Evolutionary conservation across 2,888 invertebrate species (phyloP).

Genomic region (Isoperla grammatica): DNA sequence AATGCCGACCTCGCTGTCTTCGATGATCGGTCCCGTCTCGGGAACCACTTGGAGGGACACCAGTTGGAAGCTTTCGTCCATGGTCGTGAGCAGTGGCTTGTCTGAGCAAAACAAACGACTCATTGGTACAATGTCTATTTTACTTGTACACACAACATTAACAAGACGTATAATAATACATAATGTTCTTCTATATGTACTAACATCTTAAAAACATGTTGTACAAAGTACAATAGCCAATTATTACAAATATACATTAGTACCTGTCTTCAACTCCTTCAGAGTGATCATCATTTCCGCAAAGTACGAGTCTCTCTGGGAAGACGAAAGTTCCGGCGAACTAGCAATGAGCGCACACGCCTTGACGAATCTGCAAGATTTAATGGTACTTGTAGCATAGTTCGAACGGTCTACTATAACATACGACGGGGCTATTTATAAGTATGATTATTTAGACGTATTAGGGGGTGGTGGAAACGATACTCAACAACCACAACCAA

Average conservation of each 20-base stretch:
- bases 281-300: constrained; percentile 73
- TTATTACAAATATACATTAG: not conserved
- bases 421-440: no score
- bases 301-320: constrained; percentile 70
- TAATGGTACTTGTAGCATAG: not conserved
- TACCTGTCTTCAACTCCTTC: constrained; percentile 41
- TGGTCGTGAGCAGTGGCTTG: constrained; percentile 47
- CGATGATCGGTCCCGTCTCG: constrained; percentile 48
- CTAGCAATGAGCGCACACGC: constrained; percentile 75
- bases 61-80: constrained; percentile 53
- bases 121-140: no score
- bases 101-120: constrained; percentile 14
- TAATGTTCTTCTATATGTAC: no score
- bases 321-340: constrained; percentile 65
- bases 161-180: no score
- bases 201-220: no score
- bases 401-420: no score
- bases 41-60: constrained; percentile 52
- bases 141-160: no score
- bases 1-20: constrained; percentile 53
- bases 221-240: no score
- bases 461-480: no score
- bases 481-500: no score
- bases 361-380: constrained; percentile 59
- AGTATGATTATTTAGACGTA: no score